These are phyloP conservation scores for Pagetopsis macropterus DNA, from an alignment of 2,797 vertebrate species.

Conservation along the genomic window DNA sequence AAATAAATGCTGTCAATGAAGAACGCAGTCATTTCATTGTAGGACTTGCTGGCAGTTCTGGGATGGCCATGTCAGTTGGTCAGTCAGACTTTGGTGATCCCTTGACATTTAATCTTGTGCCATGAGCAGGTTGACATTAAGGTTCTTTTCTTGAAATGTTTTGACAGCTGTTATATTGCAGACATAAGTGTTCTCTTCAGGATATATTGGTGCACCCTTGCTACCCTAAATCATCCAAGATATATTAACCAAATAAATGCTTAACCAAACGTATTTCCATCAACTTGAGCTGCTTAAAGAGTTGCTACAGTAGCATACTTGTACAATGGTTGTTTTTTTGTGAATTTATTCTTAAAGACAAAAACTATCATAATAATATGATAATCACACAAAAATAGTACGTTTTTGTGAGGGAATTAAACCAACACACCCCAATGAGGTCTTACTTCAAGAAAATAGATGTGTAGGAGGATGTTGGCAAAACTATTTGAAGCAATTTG, in stretches of 20 bases:
- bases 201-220: not conserved
- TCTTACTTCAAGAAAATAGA: not conserved
- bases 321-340: not conserved
- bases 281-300: not conserved
- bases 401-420: not conserved
- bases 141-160: not conserved
- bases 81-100: not conserved
- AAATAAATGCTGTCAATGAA: not conserved
- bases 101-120: conserved; percentile 4
- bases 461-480: conserved; percentile 1
- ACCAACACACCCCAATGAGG: not conserved
- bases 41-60: not conserved
- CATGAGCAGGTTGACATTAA: not conserved
- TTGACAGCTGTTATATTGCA: conserved; percentile 1
- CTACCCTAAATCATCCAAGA: not conserved
- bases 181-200: not conserved
- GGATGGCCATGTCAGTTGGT: not conserved
- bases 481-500: conserved; percentile 8
- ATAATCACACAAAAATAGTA: not conserved
- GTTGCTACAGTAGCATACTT: not conserved
- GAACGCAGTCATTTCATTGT: not conserved
- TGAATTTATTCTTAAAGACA: not conserved
- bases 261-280: not conserved
- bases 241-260: not conserved
- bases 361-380: not conserved